Evolutionary conservation across 2,797 vertebrate genomes (phyloP).

Genomic region (Galagoides demidoff): DNA sequence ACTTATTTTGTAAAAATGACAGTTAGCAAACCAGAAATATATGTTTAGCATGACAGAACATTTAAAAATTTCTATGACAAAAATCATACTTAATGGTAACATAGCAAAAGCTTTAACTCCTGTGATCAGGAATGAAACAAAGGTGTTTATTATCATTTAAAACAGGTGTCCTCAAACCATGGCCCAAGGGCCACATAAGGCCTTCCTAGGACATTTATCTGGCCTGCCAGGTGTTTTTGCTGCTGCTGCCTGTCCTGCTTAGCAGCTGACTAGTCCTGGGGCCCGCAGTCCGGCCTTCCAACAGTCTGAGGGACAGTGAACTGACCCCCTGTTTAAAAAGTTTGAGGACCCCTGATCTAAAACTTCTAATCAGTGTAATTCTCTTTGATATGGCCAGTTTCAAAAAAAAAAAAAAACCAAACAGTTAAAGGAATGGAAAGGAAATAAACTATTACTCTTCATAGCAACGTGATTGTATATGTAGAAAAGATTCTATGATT

Average conservation of each 20-base stretch:
- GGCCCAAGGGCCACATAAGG: too few species aligned
- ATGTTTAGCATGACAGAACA: slow-evolving; percentile 4
- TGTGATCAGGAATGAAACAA: not conserved
- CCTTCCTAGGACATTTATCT: too few species aligned
- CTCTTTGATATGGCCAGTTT: not conserved
- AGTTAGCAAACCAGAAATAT: not conserved
- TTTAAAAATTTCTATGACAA: slow-evolving; percentile 34
- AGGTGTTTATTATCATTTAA: not conserved
- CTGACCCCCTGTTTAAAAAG: too few species aligned
- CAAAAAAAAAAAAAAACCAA: not conserved
- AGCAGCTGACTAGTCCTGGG: too few species aligned
- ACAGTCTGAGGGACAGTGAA: too few species aligned
- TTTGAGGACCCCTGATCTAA: too few species aligned
- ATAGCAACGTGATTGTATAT: not conserved
- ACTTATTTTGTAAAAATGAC: not conserved
- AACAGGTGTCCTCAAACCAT: too few species aligned
- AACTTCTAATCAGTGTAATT: not conserved
- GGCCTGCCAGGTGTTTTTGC: too few species aligned
- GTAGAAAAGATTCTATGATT: not conserved
- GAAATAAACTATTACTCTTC: not conserved
- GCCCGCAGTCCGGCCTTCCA: too few species aligned
- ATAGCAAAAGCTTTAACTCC: not conserved
- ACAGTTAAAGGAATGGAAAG: not conserved
- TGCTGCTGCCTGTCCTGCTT: too few species aligned
- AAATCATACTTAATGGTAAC: not conserved